These are phyloP conservation scores for Danio rerio DNA, from an alignment of 2,113 vertebrate species.

Conservation along the genomic window DNA sequence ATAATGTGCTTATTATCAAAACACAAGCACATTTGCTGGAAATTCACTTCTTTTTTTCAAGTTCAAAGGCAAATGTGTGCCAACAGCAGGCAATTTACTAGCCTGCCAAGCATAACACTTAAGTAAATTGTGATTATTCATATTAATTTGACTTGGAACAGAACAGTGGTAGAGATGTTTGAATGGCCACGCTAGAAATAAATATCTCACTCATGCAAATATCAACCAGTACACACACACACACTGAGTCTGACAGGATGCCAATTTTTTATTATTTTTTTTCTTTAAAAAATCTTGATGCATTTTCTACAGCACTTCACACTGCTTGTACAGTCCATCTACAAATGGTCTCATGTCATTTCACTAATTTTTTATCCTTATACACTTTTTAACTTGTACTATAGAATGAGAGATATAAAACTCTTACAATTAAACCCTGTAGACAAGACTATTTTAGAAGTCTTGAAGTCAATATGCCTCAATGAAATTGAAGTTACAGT, in stretches of 20 bases:
- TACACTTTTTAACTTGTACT: background rate
- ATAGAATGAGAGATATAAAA: background rate
- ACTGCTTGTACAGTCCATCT: no score
- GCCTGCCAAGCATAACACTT: constrained; percentile 3
- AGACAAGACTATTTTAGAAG: background rate
- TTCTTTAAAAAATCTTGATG: no score
- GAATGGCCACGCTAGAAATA: constrained; percentile 10
- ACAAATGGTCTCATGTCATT: background rate
- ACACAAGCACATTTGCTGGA: background rate
- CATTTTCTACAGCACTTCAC: no score
- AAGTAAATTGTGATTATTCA: constrained; percentile 27
- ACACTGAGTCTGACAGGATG: background rate
- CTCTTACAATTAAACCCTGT: background rate
- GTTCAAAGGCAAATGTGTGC: background rate
- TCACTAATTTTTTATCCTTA: background rate
- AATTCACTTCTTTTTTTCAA: background rate
- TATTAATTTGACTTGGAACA: constrained; percentile 14
- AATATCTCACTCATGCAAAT: background rate
- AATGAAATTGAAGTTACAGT: background rate
- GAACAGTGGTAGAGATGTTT: background rate
- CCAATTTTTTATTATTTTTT: background rate
- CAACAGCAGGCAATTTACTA: constrained; percentile 15
- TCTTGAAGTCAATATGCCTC: background rate
- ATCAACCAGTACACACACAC: background rate
- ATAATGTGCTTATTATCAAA: background rate